Evolutionary conservation across 2,888 invertebrate species (phyloP), one percentile per base, ranked within the genome.

Genomic region (Pseudolycoriella hygida): DNA sequence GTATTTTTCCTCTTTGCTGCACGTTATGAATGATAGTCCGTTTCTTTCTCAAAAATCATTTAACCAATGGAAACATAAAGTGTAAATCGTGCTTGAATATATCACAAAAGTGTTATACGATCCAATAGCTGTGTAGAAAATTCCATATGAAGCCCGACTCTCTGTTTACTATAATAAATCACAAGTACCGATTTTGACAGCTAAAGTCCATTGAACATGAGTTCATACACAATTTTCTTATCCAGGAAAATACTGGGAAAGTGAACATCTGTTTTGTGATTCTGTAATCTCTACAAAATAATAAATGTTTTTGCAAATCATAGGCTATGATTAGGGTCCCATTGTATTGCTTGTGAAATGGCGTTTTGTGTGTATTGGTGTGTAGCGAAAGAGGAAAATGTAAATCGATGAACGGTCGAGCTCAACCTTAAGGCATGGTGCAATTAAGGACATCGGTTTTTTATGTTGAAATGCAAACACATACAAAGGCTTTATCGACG

Each of bases 271-370:
- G 41, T 30, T 41, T 41, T 25, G 14, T 41, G 15, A 19, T 25
- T 18, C 41, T 41, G 41, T 41, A 41, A 41, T 41, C 41, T 41
- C 41, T 41, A 41, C 41, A 41, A 41, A 25, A 40, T 40, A 40
- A 40, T 40, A 40, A 38, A 38, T 38, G 38, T 38, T 38, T 38
- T 25, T 38, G 17, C 38, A 38, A 38, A 38, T 38, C 38, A 38
- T 38, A 38, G 38, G 17, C 17, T 38, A 14, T 25, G 25, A 25
- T 25, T 25, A 25, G 25, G 25, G 25, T 25, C 25, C 25, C 25
- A 6, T 25, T 25, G 25, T 25, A 25, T 25, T 8, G 25, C 25
- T 25, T 25, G 25, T 25, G 4, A 25, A 25, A 38, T 38, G 4
- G 38, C 11, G 38, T 38, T 12, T 38, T 11, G 17, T 6, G 14